Evolutionary conservation across 2,113 vertebrate species (phyloP).

Genomic region (Natator depressus): DNA sequence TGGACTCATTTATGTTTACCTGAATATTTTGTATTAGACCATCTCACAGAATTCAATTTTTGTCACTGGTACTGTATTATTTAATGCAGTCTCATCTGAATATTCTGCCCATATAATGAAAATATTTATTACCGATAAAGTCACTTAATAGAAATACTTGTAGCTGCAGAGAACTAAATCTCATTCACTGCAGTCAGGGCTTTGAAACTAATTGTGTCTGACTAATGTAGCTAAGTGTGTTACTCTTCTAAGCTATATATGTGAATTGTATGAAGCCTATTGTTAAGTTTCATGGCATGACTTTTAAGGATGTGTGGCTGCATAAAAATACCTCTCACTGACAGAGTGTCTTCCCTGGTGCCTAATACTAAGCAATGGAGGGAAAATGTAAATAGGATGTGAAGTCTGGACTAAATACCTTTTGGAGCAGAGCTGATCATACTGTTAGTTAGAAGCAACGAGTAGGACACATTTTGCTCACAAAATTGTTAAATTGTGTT

Average conservation of each 20-base stretch:
- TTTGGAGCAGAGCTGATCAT: not conserved
- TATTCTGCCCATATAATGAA: not conserved
- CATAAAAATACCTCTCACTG: not conserved
- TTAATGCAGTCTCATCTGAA: not conserved
- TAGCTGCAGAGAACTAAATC: not conserved
- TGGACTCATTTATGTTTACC: not conserved
- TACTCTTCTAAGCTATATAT: not conserved
- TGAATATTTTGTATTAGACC: not conserved
- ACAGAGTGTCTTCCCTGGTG: not conserved
- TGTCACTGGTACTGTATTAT: not conserved
- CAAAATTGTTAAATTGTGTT: not conserved
- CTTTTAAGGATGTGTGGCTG: not conserved
- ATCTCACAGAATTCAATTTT: not conserved
- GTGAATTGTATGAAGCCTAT: not conserved
- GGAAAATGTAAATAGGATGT: not conserved
- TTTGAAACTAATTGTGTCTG: slow-evolving; percentile 50
- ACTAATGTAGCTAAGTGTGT: slow-evolving; percentile 3
- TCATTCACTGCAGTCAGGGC: not conserved
- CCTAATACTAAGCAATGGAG: not conserved
- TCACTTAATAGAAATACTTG: not conserved
- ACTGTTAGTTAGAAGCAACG: not conserved
- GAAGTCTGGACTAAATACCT: slow-evolving; percentile 1
- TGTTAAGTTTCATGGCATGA: not conserved
- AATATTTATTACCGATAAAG: slow-evolving; percentile 8
- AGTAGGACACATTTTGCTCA: not conserved